These are phyloP conservation scores for Sparidentex hasta DNA, from an alignment of 2,797 vertebrate genomes.

Conservation along the genomic window DNA sequence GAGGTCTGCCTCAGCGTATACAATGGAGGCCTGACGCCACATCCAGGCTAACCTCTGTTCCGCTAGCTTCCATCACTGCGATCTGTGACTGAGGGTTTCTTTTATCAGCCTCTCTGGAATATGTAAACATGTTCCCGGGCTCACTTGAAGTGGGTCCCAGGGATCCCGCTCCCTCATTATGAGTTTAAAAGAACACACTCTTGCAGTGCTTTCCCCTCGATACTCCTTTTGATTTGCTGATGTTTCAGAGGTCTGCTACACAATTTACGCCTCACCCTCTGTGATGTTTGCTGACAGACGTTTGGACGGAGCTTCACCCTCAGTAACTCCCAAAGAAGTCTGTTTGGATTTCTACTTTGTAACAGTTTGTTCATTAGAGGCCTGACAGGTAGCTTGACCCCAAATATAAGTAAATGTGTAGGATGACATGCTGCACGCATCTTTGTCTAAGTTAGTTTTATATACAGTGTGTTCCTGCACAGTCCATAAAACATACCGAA, in stretches of 20 bases:
- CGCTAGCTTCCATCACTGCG: neutral
- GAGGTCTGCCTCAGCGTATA: constrained; percentile 7
- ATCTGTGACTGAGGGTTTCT: constrained; percentile 1
- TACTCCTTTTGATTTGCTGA: neutral
- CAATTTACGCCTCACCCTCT: neutral
- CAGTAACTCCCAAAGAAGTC: neutral
- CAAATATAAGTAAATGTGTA: neutral
- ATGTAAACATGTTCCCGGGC: neutral
- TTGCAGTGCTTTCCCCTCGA: neutral
- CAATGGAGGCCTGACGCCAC: constrained; percentile 12
- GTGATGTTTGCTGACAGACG: neutral
- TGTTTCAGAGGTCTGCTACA: neutral
- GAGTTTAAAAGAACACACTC: neutral
- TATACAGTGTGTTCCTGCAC: neutral
- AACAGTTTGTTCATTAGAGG: neutral
- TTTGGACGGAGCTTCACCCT: neutral
- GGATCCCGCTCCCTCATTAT: neutral
- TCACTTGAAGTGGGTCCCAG: neutral
- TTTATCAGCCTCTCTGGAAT: neutral
- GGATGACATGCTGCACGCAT: neutral
- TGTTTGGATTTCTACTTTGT: neutral
- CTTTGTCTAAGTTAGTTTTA: neutral
- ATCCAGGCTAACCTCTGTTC: constrained; percentile 3
- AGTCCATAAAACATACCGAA: neutral
- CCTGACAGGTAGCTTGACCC: neutral